Base-by-base conservation (phyloP, 2,797 vertebrate species). In the Pempheris klunzingeri region DNA sequence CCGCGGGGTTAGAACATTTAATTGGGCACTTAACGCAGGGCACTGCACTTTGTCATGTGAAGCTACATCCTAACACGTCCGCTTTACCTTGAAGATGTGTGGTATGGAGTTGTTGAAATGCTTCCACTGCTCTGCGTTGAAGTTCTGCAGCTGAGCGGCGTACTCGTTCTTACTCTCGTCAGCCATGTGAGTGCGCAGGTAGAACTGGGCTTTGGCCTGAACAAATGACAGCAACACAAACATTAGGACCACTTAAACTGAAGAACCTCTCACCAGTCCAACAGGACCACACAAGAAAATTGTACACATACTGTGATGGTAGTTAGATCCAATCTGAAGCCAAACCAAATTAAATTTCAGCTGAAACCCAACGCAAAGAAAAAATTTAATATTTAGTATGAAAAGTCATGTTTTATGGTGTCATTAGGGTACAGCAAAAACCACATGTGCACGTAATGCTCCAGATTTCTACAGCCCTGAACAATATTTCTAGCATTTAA, bases 141-240 rank as follows among this genome's bases (percentile, higher is more conserved):
- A 99, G 92, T 96, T 98, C 87, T 99, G 98, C 44, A 99, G 95
- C 52, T 99, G 98, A 67, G 98, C 97, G 1, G 98, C 98, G 39
- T 99, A 99, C 78, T 99, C 98, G 12, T 99, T 99, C 94, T 99
- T 99, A 86, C 97, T 98, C 88, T 99, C 98, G 58, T 99, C 98
- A 2, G 97, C 97, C 95, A 96, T 97, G 78, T 99, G 98, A 2
- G 96, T 99, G 64, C 97, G 96, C 67, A 97, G 89, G 92, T 99
- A 98, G 82, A 97, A 94, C 92, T 99, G 97, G 36, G 96, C 95
- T 92, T 99, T 99, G 49, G 98, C 97, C 98, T 99, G 71, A 62
- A 74, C 18, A 32, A 17, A 39, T 30, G 0, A 66, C 26, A 81
- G 17, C 12, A 36, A 59, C 0, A 36, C 3, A 28, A 54, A 44